Percentiles rank a stretch among this genome's conserved stretches.
phyloP scores from a whole-genome alignment of 2,888 invertebrate genomes.

The Lamproptera curius region DNA sequence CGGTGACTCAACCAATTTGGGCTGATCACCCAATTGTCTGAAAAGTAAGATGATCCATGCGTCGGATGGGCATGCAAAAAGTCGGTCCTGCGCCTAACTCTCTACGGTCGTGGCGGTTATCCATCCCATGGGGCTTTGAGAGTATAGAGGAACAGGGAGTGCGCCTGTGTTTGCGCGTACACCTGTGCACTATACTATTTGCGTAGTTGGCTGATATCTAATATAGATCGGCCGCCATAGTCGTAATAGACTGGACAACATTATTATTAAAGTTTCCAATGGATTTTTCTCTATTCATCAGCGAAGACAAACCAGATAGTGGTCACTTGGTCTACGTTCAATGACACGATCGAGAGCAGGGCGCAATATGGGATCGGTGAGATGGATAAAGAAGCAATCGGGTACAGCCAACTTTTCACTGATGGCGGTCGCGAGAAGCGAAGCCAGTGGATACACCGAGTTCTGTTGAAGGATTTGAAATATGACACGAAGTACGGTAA shows the following conservation, averaged over 20 bases:
- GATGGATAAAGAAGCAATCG: slow-evolving; percentile 75
- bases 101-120: too few relatives aligned
- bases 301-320: slow-evolving; percentile 83
- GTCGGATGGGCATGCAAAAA: too few relatives aligned
- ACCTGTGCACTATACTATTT: too few relatives aligned
- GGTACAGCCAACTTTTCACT: slow-evolving; percentile 80
- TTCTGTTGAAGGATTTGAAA: slow-evolving; percentile 77
- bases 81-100: background rate
- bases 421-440: slow-evolving; percentile 84
- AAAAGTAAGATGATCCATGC: background rate
- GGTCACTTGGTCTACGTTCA: slow-evolving; percentile 90
- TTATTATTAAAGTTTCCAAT: background rate
- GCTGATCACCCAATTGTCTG: too few relatives aligned
- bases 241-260: too few relatives aligned
- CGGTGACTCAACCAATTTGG: too few relatives aligned
- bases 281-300: slow-evolving; percentile 41
- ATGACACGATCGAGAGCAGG: slow-evolving; percentile 80
- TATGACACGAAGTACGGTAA: slow-evolving; percentile 82
- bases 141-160: too few relatives aligned
- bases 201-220: too few relatives aligned
- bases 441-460: slow-evolving; percentile 88
- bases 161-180: too few relatives aligned
- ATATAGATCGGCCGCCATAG: too few relatives aligned
- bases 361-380: slow-evolving; percentile 86
- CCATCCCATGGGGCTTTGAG: too few relatives aligned